Conservation (phyloP, 2,113 vertebrate species). For the Trinectes maculatus region DNA sequence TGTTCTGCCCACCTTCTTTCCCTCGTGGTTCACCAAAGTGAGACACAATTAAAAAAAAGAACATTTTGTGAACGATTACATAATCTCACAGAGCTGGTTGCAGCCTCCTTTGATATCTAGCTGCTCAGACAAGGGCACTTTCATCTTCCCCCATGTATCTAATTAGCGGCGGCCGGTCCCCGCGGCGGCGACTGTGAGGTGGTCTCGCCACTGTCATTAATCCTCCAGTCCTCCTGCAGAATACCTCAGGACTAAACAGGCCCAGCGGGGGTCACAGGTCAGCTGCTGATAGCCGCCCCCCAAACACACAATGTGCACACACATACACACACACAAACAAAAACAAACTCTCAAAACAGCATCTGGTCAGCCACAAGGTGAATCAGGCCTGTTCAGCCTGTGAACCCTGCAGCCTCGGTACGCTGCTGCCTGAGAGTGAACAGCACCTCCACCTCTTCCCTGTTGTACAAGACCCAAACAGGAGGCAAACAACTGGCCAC, state of each 20-base stretch:
- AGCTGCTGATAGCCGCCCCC: slow-evolving; percentile 10
- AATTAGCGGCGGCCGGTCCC: slow-evolving; percentile 62
- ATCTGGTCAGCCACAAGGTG: slow-evolving; percentile 37
- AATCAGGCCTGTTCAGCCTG: slow-evolving; percentile 21
- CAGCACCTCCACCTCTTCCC: not conserved
- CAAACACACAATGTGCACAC: not conserved
- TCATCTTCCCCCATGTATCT: slow-evolving; percentile 43
- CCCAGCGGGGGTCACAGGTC: slow-evolving; percentile 40
- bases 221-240: slow-evolving; percentile 39
- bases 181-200: slow-evolving; percentile 17
- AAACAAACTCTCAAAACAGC: slow-evolving; percentile 16
- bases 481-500: too few species aligned
- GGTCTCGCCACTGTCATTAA: slow-evolving; percentile 58
- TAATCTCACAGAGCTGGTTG: slow-evolving; percentile 29
- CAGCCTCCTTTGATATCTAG: slow-evolving; percentile 50
- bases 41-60: slow-evolving; percentile 15
- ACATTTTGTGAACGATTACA: slow-evolving; percentile 25
- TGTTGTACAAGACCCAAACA: too few species aligned
- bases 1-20: not conserved
- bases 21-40: not conserved
- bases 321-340: not conserved
- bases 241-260: slow-evolving; percentile 28
- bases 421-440: slow-evolving; percentile 1
- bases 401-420: slow-evolving; percentile 20
- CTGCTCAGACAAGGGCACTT: slow-evolving; percentile 60